Conservation (phyloP, 2,113 vertebrate species). For the Burhinus oedicnemus region DNA sequence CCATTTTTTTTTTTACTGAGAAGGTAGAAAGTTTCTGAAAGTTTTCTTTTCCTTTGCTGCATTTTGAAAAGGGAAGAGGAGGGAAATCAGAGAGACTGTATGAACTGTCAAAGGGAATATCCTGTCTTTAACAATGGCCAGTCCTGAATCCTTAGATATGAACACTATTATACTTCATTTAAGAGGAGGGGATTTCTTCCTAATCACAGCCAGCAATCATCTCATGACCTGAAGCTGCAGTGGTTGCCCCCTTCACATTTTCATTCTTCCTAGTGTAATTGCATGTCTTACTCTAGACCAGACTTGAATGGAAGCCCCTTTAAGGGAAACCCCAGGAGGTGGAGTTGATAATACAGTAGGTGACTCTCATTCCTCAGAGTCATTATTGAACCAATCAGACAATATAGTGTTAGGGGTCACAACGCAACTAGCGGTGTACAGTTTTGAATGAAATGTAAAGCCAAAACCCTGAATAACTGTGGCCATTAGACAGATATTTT, state of each 20-base stretch:
- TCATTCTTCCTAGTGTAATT: constrained; percentile 26
- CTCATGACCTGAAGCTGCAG: constrained; percentile 37
- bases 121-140: neutral
- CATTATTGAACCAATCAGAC: constrained; percentile 49
- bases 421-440: neutral
- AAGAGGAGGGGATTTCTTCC: constrained; percentile 22
- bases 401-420: constrained; percentile 34
- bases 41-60: neutral
- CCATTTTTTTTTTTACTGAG: neutral
- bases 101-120: neutral
- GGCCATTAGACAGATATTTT: neutral
- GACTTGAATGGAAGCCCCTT: constrained; percentile 20
- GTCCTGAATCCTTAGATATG: neutral
- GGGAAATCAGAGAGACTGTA: neutral
- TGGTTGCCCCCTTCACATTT: constrained; percentile 17
- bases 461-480: constrained; percentile 30
- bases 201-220: constrained; percentile 41
- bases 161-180: constrained; percentile 4
- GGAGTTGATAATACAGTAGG: constrained; percentile 29
- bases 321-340: constrained; percentile 30
- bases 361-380: constrained; percentile 24
- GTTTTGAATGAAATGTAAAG: constrained; percentile 12
- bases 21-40: neutral
- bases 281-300: neutral
- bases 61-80: neutral